Evolutionary conservation across 2,888 invertebrate species (phyloP), one percentile per base, ranked within the genome.

Genomic region (Drosophila lacicola): DNA sequence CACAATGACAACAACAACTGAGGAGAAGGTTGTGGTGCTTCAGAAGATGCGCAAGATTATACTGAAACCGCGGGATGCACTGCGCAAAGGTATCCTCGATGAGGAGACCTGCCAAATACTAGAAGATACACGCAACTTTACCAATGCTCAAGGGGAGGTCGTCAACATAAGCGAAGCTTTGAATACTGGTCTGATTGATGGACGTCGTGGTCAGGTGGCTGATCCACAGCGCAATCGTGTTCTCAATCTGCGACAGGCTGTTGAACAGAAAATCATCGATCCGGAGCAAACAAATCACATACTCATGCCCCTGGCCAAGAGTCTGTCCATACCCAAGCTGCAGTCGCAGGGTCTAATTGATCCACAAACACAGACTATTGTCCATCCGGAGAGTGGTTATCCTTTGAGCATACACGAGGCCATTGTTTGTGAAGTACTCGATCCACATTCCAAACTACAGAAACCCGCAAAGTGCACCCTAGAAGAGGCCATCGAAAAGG

Each of bases 341-440:
- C 94, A 97, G 73, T 94, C 95, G 75, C 97, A 98, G 93, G 98
- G 98, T 50, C 94, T 98, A 36, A 94, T 98, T 77, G 96, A 97
- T 90, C 94, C 95, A 4, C 92, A 93, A 34, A 94, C 95, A 13
- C 94, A 95, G 71, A 96, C 95, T 92, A 95, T 97, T 66, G 94
- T 98, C 77, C 98, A 98, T 92, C 97, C 98, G 2, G 97, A 97
- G 93, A 96, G 96, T 21, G 98, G 98, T 2, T 94, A 94, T 78
- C 94, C 95, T 70, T 93, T 98, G 56, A 95, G 96, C 61, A 93
- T 98, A 70, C 94, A 95, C 80, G 96, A 98, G 94, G 97, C 98
- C 29, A 96, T 98, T 54, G 94, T 96, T 82, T 97, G 96, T 91
- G 98, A 98, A 88, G 96, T 98, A 80, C 94, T 98, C 53, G 97